Evolutionary conservation across 2,888 invertebrate species (phyloP), one percentile per base, ranked within the genome.

Genomic region (Caenorhabditis sp.): DNA sequence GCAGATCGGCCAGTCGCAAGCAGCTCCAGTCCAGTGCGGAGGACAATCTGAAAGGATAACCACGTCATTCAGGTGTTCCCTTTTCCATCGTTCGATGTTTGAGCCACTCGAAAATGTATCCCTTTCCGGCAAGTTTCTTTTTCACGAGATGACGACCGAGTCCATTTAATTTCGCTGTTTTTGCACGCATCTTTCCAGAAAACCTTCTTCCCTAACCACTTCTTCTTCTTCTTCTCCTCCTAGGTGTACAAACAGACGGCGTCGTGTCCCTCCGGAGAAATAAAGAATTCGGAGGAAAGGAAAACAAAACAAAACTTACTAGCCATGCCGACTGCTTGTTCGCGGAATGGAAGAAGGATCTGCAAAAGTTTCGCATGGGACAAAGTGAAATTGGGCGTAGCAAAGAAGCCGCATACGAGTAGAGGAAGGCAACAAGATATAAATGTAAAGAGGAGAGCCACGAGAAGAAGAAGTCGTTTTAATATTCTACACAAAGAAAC

Each of bases 1-100:
- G 48, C 79, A 79, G 35, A 79, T 72, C 27, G 79, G 79, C 79
- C 79, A 79, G 45, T 79, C 79, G 32, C 79, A 79, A 1, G 79
- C 68, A 2, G 74, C 68, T 20, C 79, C 79, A 4, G 76, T 66
- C 75, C 74, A 79, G 48, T 79, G 79, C 7, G 59, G 72, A 43
- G 76, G 72, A 46, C 79, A 79, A 39, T 75, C 79, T 78, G 70
- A 35, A 74, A 43, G 2, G 5, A 27, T 35, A 9, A 13, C 13
- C 11, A 35, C 35, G 35, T 35, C 35, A 35, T 35, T 13, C n/a
- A n/a, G n/a, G n/a, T n/a, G n/a, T n/a, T n/a, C n/a, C n/a, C n/a
- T n/a, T n/a, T n/a, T n/a, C n/a, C n/a, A n/a, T n/a, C n/a, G n/a
- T n/a, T n/a, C n/a, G n/a, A n/a, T n/a, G n/a, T n/a, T n/a, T n/a